Evolutionary conservation across 2,113 vertebrate species (phyloP), one percentile per base, ranked within the genome.

Genomic region (Hippocampus barbouri): DNA sequence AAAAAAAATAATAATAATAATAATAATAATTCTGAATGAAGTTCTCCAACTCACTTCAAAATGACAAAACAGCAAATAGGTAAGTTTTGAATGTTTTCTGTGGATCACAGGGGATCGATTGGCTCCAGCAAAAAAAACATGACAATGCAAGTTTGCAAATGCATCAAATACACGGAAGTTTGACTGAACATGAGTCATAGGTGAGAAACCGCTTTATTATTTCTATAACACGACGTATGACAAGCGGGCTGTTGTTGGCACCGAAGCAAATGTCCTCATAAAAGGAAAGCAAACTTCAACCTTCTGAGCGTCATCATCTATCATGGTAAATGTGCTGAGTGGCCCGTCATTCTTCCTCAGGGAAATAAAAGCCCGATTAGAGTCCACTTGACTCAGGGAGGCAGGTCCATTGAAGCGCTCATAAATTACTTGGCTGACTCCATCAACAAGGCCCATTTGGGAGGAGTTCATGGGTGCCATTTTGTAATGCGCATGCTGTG

Each of bases 321-420:
- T 66, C 43, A 66, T 47, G 43, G n/a, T 27, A 27, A 66, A 66
- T 66, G 64, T 66, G 64, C 64, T 49, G 64, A 66, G n/a, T 66
- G 23, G 43, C 25, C 41, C 23, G 6, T 43, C 41, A 16, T 27
- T 27, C 43, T 66, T 47, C 64, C 62, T 45, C 40, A 15, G 62
- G 62, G 62, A 65, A 65, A 65, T 65, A 43, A 65, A 65, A 23
- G 38, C n/a, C 23, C 47, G 64, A 66, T 66, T 66, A 47, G 43
- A 66, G 43, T 66, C 64, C 14, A 15, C 63, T 66, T 25, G 43
- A 61, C n/a, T 27, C 43, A 16, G 40, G 41, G 23, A 47, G 49
- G 64, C 64, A 8, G 64, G 43, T 43, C 43, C 64, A 66, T 66
- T 47, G 14, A 25, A 27, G 47, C 16, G 14, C 64, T 66, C 23